phyloP scores from a whole-genome alignment of 2,113 vertebrate species.

The Ictalurus furcatus region DNA sequence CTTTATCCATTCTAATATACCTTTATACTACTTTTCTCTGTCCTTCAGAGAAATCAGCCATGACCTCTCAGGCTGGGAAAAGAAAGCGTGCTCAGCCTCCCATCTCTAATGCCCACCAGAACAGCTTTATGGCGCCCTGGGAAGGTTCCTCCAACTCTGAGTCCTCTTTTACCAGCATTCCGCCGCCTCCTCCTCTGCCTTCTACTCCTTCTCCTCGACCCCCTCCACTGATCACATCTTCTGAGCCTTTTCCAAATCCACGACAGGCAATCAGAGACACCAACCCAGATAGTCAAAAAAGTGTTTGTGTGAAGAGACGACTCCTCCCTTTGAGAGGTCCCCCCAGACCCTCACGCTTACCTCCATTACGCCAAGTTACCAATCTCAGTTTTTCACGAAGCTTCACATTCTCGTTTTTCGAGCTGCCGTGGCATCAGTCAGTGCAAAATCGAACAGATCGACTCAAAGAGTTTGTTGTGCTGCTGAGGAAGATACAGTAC shows the following conservation, averaged over 20 bases:
- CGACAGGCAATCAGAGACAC: constrained; percentile 37
- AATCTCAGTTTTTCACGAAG: constrained; percentile 78
- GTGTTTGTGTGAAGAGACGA: constrained; percentile 40
- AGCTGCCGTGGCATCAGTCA: constrained; percentile 75
- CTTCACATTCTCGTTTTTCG: constrained; percentile 83
- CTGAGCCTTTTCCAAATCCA: constrained; percentile 19
- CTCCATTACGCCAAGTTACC: constrained; percentile 69
- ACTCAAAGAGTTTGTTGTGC: constrained; percentile 64
- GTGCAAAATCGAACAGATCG: constrained; percentile 64
- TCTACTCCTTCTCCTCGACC: constrained; percentile 40
- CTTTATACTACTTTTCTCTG: not conserved
- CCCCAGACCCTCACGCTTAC: constrained; percentile 63
- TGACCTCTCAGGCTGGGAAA: constrained; percentile 30
- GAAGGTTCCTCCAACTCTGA: constrained; percentile 67
- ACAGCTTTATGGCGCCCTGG: constrained; percentile 72
- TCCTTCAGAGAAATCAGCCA: constrained; percentile 21
- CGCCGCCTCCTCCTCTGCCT: constrained; percentile 24
- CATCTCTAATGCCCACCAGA: constrained; percentile 50
- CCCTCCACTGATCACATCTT: constrained; percentile 39
- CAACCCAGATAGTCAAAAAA: constrained; percentile 13
- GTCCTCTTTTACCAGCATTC: constrained; percentile 68
- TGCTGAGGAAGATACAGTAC: constrained; percentile 69
- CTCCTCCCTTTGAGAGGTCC: constrained; percentile 49
- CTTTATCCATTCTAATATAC: not conserved
- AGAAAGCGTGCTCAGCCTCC: constrained; percentile 47